Conservation (phyloP, 2,888 invertebrate species). For the Rhabditophanes sp. region DNA sequence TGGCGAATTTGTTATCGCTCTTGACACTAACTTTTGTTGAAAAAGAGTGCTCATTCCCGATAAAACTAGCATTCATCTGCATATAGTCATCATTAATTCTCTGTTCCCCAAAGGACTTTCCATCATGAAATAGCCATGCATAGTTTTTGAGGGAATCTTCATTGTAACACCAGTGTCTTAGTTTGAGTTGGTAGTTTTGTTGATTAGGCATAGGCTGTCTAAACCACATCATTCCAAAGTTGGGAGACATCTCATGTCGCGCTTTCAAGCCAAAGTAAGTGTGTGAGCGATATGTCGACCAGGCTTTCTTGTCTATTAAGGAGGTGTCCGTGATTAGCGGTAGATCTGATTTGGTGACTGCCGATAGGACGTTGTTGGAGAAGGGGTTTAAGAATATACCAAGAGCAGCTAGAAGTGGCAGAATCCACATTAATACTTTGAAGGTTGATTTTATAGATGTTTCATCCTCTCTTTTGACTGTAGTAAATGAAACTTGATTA, state of each 20-base stretch:
- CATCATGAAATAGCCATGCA: slow-evolving; percentile 85
- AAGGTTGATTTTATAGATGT: no score
- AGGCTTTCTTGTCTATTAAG: no score
- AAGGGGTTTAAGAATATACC: no score
- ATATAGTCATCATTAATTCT: slow-evolving; percentile 61
- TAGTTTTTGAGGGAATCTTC: slow-evolving; percentile 65
- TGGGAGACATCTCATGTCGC: slow-evolving; percentile 68
- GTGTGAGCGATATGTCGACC: slow-evolving; percentile 81
- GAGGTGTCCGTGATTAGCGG: no score
- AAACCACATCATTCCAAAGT: slow-evolving; percentile 93
- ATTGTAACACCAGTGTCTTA: no score
- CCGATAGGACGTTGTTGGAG: no score
- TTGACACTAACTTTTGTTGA: slow-evolving; percentile 8
- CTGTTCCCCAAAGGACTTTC: slow-evolving; percentile 74
- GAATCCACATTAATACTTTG: no score
- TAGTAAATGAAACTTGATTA: no score
- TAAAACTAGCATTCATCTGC: slow-evolving; percentile 58
- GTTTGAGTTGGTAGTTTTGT: slow-evolving; percentile 1
- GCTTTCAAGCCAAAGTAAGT: slow-evolving; percentile 78
- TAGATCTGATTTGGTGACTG: no score
- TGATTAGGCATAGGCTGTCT: slow-evolving; percentile 49
- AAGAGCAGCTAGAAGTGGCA: no score
- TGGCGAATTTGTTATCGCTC: slow-evolving; percentile 6
- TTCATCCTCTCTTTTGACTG: no score
- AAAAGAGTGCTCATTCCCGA: slow-evolving; percentile 52